Evolutionary conservation across 2,113 vertebrate genomes (phyloP).

Genomic region (Oxyruncus cristatus): DNA sequence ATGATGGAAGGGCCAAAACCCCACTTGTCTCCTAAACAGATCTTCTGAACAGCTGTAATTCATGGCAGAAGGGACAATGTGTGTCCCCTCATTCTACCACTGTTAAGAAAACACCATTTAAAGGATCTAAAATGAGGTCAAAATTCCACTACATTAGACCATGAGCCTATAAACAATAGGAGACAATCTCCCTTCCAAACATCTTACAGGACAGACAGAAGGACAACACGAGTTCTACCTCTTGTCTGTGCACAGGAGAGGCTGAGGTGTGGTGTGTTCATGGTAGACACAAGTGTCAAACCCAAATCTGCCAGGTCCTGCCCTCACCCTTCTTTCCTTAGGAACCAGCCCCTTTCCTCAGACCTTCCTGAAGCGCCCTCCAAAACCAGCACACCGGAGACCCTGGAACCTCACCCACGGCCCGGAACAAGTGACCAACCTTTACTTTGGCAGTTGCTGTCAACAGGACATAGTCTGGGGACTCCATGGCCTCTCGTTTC

Average conservation of each 20-base stretch:
- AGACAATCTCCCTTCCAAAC: not conserved
- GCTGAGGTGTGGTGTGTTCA: not conserved
- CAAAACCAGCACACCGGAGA: not conserved
- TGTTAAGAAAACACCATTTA: not conserved
- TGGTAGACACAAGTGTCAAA: not conserved
- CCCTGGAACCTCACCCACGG: not conserved
- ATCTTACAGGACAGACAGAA: not conserved
- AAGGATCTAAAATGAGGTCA: not conserved
- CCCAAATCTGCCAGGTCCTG: not conserved
- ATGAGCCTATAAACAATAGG: not conserved
- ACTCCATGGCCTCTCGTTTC: slow-evolving; percentile 91
- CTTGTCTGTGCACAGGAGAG: not conserved
- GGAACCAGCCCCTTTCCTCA: not conserved
- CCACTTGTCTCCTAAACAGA: not conserved
- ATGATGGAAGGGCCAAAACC: not conserved
- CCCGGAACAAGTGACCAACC: slow-evolving; percentile 66
- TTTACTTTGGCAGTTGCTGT: slow-evolving; percentile 96
- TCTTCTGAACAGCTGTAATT: not conserved
- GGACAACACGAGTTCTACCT: not conserved
- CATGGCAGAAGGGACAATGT: not conserved
- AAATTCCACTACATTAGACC: not conserved
- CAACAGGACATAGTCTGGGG: slow-evolving; percentile 88
- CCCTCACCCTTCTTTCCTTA: not conserved
- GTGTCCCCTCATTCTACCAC: not conserved
- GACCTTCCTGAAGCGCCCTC: not conserved